Evolutionary conservation across 2,113 vertebrate species (phyloP).

Genomic region (Peromyscus maniculatus): DNA sequence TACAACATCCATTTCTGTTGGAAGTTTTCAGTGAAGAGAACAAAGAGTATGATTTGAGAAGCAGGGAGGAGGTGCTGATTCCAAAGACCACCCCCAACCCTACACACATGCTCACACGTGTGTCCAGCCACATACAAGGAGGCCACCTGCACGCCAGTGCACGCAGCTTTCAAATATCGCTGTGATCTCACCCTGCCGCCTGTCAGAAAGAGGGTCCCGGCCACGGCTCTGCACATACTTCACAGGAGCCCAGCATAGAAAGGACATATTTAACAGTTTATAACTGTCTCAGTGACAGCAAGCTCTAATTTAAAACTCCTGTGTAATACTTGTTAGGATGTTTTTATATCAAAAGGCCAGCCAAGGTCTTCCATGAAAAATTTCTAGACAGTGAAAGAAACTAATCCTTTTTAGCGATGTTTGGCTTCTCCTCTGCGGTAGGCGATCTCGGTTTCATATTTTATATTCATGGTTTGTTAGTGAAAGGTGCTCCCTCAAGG

Average conservation of each 20-base stretch:
- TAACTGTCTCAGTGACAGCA: constrained; percentile 89
- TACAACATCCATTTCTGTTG: background rate
- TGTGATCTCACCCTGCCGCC: constrained; percentile 81
- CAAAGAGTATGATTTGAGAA: background rate
- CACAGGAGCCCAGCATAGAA: constrained; percentile 83
- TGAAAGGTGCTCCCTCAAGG: constrained; percentile 86
- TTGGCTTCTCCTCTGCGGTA: constrained; percentile 86
- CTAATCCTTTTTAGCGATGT: constrained; percentile 89
- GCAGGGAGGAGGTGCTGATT: background rate
- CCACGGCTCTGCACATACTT: constrained; percentile 75
- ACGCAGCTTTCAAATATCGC: constrained; percentile 68
- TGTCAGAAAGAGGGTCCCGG: constrained; percentile 76
- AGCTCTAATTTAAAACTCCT: constrained; percentile 90
- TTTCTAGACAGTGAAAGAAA: constrained; percentile 90
- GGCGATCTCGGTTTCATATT: constrained; percentile 88
- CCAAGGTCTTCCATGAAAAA: constrained; percentile 90
- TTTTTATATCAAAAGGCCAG: constrained; percentile 92
- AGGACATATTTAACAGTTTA: constrained; percentile 89
- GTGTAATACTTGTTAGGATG: constrained; percentile 91
- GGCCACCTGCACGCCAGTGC: background rate
- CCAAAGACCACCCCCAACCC: background rate
- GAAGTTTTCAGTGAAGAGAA: background rate
- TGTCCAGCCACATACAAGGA: background rate
- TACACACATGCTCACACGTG: background rate
- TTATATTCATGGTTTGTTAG: constrained; percentile 87